These are phyloP conservation scores for Patella vulgata DNA, from an alignment of 1,140 invertebrate genomes.

Conservation along the genomic window DNA sequence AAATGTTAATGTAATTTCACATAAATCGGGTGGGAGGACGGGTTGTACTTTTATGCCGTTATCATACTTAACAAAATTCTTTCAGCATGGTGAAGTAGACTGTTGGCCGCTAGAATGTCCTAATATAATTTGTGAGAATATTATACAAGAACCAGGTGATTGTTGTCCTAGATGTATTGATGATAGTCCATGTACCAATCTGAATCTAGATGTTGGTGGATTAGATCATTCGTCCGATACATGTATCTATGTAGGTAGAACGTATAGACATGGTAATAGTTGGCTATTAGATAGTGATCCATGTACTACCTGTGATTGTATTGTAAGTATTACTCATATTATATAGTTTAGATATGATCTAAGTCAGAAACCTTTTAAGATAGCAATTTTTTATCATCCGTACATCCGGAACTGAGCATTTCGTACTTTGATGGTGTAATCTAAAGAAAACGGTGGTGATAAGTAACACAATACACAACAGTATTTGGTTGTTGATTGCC, in stretches of 20 bases:
- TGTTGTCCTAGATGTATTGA: slow-evolving; percentile 79
- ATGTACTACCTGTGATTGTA: slow-evolving; percentile 81
- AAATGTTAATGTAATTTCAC: background rate
- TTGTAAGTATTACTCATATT: slow-evolving; percentile 73
- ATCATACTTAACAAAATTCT: background rate
- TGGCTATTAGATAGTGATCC: slow-evolving; percentile 70
- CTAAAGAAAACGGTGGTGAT: too few species aligned
- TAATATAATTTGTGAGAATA: slow-evolving; percentile 75
- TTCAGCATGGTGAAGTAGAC: slow-evolving; percentile 84
- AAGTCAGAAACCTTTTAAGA: too few species aligned
- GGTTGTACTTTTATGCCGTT: background rate
- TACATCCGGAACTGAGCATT: too few species aligned
- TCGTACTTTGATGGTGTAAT: too few species aligned
- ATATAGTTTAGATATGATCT: too few species aligned
- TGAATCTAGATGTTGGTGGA: slow-evolving; percentile 34
- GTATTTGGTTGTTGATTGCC: too few species aligned
- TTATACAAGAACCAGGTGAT: slow-evolving; percentile 71
- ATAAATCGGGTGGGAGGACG: too few species aligned
- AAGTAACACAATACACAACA: too few species aligned
- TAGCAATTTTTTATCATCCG: too few species aligned
- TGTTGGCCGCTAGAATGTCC: slow-evolving; percentile 90
- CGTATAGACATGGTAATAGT: slow-evolving; percentile 38
- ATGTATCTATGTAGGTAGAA: slow-evolving; percentile 41
- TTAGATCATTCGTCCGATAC: slow-evolving; percentile 34
- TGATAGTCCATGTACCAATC: slow-evolving; percentile 68